Evolutionary conservation across 2,797 vertebrate species (phyloP), one percentile per base, ranked within the genome.

Genomic region (Tapirus indicus): DNA sequence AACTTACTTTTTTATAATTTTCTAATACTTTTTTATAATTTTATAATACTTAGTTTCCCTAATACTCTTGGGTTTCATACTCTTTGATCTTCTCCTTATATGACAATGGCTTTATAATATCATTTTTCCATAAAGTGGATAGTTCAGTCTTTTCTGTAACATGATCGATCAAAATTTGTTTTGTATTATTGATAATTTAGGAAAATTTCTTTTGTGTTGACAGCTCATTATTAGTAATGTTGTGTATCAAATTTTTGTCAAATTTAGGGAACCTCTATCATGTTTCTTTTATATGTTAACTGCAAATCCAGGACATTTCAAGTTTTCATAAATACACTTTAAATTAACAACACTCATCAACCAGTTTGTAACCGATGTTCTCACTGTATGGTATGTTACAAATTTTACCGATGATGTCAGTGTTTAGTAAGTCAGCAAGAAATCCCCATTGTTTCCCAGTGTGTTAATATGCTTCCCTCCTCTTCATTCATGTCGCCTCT

Each of bases 381-480:
- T 6, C 71, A 20, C 11, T 52, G 25, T 68, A 47, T 0, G 25
- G 7, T 11, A 16, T 7, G 0, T 47, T 18, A 32, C 78, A 41
- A 25, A 72, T 41, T 64, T 21, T 52, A 17, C 14, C 18, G 23
- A 18, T 14, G 8, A 60, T 23, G 18, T 47, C 41, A 2, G 4
- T n/a, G 35, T 41, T 85, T 8, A 11, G 32, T 16, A 52, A 69
- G 54, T n/a, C 64, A 35, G 52, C 38, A 32, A 68, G 52, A 69
- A 68, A 90, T 27, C 52, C 10, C 20, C 32, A 12, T 13, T 21
- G 7, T n/a, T 71, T 47, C 35, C 49, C 41, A 32, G n/a, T 20
- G 25, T 8, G 2, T 41, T 29, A 14, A 7, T 11, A 5, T 0
- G 7, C 49, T 84, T 32, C 32, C 0, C n/a, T 16, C 2, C 68